Conservation (phyloP, 2,797 vertebrate species). For the Tokudaia tokunoshimensis region DNA sequence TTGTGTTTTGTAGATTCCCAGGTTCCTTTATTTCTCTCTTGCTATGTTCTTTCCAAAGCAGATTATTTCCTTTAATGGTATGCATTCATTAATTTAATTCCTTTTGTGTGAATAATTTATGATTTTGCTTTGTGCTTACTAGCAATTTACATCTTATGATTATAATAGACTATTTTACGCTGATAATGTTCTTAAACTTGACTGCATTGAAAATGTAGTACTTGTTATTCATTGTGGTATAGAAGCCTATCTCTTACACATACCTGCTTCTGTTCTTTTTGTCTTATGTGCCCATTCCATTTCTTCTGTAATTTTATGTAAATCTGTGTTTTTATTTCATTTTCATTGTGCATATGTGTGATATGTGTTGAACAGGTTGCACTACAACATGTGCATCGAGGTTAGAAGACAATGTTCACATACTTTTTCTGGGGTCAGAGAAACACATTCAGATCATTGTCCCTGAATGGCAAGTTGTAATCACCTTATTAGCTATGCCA, state of each 20-base stretch:
- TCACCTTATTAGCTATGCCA: not conserved
- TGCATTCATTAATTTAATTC: not conserved
- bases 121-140: not conserved
- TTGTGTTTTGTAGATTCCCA: not conserved
- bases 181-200: not conserved
- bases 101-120: not conserved
- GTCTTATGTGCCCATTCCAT: not conserved
- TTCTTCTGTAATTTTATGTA: conserved; percentile 34
- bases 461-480: not conserved
- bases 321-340: not conserved
- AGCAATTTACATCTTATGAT: not conserved
- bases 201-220: not conserved
- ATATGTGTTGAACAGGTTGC: not conserved
- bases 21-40: not conserved
- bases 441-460: not conserved
- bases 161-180: not conserved
- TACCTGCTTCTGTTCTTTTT: not conserved
- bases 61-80: not conserved
- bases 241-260: not conserved
- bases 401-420: not conserved
- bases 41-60: not conserved
- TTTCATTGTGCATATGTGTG: not conserved
- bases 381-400: not conserved
- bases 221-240: not conserved
- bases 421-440: not conserved